Base-by-base conservation (phyloP, 2,113 vertebrate species). In the Nycticryphes semicollaris region DNA sequence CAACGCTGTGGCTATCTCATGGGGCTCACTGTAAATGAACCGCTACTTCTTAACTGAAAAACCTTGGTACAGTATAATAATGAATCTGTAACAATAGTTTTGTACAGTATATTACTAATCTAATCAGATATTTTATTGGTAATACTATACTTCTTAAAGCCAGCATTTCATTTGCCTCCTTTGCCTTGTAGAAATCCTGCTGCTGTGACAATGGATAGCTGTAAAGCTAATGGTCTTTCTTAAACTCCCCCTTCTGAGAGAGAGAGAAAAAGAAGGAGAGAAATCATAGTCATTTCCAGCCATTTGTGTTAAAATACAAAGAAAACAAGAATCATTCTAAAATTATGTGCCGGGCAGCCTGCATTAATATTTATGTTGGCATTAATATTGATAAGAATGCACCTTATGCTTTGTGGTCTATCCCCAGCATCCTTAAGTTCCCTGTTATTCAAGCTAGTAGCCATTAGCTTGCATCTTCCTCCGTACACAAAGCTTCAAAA, bases 371-470 rank as follows among this genome's bases (percentile, higher is more conserved):
- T 98, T 98, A 98, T 98, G 90, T 91, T 85, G 73, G 62, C 91
- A 98, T 98, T 98, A 98, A 98, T 98, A 98, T 98, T 98, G 97
- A 98, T 98, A 98, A 96, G 95, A 94, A 96, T 95, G 94, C 84
- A 91, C 95, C 96, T 96, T 87, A 87, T 91, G 85, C 94, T 96
- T 96, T 97, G 93, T 97, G 89, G 89, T 96, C 93, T 97, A 35
- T 64, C 33, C 75, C 18, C 67, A 86, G 31, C 97, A 95, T 96
- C 95, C 74, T 69, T 86, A 84, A 90, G 75, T 89, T 97, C 96
- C 95, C 91, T 97, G 93, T 97, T 98, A 97, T 98, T 97, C 96
- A 93, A 96, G 94, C 95, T 96, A 96, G 95, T 97, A 97, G 97
- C 97, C 97, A 97, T 98, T 98, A 98, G 95, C 96, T 96, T 5